Evolutionary conservation across 1,140 invertebrate species (phyloP).

Genomic region (Teleogryllus occipitalis): DNA sequence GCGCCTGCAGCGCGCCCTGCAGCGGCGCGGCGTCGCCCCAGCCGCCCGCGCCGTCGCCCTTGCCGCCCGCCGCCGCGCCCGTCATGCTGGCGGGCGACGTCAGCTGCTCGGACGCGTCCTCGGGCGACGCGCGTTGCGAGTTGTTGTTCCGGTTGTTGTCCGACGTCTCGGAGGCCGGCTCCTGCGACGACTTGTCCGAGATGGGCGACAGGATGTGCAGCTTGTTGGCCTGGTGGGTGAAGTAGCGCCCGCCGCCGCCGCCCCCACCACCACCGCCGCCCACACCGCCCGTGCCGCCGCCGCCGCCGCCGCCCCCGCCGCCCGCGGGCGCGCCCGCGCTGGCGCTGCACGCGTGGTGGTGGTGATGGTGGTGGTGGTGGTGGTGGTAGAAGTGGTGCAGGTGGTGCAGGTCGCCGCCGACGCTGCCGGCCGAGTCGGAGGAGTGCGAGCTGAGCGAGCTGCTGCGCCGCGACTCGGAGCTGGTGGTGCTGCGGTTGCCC

Average conservation of each 20-base stretch:
- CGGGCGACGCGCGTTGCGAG: conserved; percentile 59
- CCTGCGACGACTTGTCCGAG: conserved; percentile 82
- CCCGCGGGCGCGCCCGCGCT: conserved; percentile 24
- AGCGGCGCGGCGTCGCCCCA: no score
- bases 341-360: conserved; percentile 28
- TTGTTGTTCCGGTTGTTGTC: conserved; percentile 71
- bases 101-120: conserved; percentile 41
- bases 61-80: conserved; percentile 1
- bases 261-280: conserved; percentile 20
- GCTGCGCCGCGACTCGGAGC: conserved; percentile 64
- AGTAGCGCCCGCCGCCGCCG: conserved; percentile 42
- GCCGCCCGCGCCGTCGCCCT: no score
- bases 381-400: conserved; percentile 27
- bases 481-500: conserved; percentile 71
- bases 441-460: conserved; percentile 73
- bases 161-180: conserved; percentile 67
- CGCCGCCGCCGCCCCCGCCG: conserved; percentile 14
- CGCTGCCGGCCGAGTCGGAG: conserved; percentile 57
- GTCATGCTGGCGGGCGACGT: conserved; percentile 28
- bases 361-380: conserved; percentile 24
- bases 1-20: no score
- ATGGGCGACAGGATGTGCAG: conserved; percentile 79
- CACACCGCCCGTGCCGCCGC: conserved; percentile 15
- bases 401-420: conserved; percentile 30
- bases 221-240: conserved; percentile 58